Evolutionary conservation across 2,113 vertebrate genomes (phyloP).

Genomic region (Acrocephalus kingi): DNA sequence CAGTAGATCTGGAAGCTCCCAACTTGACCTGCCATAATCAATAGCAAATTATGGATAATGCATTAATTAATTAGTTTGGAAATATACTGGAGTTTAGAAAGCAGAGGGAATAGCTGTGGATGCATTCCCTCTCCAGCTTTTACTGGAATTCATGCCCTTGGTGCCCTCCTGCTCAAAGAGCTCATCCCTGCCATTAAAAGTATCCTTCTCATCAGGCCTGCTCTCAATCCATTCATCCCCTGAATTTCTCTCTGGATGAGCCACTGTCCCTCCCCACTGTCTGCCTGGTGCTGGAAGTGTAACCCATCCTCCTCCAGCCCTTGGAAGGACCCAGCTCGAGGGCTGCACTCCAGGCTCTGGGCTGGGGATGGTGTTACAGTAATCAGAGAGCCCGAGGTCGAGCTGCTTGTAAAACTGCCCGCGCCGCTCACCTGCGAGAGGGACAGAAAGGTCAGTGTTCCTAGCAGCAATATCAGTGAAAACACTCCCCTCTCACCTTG

Average conservation of each 20-base stretch:
- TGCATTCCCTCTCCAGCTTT: neutral
- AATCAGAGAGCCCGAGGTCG: neutral
- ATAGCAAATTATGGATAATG: neutral
- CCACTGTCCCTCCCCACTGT: neutral
- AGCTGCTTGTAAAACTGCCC: neutral
- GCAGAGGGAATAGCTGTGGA: neutral
- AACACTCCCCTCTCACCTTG: neutral
- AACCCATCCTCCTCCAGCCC: slow-evolving; percentile 6
- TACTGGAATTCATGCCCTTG: neutral
- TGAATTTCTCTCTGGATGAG: neutral
- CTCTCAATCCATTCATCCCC: neutral
- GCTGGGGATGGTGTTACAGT: slow-evolving; percentile 41
- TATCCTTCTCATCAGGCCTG: neutral
- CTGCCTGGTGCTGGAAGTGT: neutral
- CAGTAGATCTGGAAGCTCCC: slow-evolving; percentile 94
- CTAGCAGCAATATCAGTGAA: neutral
- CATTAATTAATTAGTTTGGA: neutral
- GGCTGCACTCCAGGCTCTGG: neutral
- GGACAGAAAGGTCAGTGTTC: neutral
- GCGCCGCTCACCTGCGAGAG: accelerated
- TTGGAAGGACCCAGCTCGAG: neutral
- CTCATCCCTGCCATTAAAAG: neutral
- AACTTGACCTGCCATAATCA: slow-evolving; percentile 86
- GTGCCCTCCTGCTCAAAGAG: neutral
- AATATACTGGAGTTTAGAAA: neutral